Evolutionary conservation across 2,888 invertebrate species (phyloP).

Genomic region (Caenorhabditis sp.): DNA sequence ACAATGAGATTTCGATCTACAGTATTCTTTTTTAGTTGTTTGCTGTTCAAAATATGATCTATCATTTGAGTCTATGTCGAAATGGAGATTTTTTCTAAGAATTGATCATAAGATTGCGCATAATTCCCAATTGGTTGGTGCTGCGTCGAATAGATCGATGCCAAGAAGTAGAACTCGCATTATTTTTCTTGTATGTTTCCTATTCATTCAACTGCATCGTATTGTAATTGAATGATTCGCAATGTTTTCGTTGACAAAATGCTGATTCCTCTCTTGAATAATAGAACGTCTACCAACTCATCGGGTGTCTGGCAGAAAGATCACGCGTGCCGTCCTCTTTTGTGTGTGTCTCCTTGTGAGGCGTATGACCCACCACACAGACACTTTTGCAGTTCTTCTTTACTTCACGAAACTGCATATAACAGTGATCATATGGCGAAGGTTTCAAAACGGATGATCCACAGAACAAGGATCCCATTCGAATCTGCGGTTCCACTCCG

Average conservation of each 20-base stretch:
- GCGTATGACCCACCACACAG: constrained; percentile 10
- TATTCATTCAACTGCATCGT: not conserved
- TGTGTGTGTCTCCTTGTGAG: not conserved
- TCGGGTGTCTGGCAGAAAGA: constrained; percentile 18
- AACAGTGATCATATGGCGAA: not conserved
- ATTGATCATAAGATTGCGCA: not conserved
- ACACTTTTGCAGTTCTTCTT: not conserved
- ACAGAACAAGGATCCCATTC: no score
- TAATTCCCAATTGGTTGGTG: not conserved
- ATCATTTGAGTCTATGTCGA: not conserved
- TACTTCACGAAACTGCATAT: constrained; percentile 5
- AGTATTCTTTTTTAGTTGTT: constrained; percentile 12
- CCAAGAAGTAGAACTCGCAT: not conserved
- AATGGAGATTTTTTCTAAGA: not conserved
- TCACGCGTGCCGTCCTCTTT: constrained; percentile 6
- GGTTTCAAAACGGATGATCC: not conserved
- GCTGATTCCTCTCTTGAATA: no score
- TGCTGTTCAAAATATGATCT: constrained; percentile 8
- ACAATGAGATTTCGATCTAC: constrained; percentile 28
- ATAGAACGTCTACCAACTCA: constrained; percentile 5
- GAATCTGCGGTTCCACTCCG: not conserved
- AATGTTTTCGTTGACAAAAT: no score
- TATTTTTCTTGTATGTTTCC: not conserved
- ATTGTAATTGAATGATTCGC: no score
- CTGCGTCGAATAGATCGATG: not conserved